These are phyloP conservation scores for Parauchenoglanis punctatus DNA, from an alignment of 2,797 vertebrate species.

Conservation along the genomic window DNA sequence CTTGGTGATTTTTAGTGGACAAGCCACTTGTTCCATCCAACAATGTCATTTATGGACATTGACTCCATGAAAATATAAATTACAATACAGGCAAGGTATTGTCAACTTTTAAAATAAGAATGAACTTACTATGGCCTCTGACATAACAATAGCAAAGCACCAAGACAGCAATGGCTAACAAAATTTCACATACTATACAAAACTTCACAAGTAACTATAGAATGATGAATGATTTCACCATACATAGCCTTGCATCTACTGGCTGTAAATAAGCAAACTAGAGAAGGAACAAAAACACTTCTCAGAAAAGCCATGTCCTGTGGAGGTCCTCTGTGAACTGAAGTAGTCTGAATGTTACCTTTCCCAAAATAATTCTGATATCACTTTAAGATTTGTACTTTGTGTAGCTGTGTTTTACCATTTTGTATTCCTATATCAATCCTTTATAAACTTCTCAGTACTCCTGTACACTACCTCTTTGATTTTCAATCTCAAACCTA, in stretches of 20 bases:
- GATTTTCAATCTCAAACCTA: neutral
- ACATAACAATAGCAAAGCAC: neutral
- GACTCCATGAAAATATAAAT: neutral
- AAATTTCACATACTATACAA: neutral
- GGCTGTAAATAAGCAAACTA: neutral
- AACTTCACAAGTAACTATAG: neutral
- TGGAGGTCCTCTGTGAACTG: neutral
- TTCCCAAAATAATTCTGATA: neutral
- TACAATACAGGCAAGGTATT: neutral
- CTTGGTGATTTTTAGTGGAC: neutral
- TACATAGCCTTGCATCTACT: neutral
- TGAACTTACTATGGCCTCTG: neutral
- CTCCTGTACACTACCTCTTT: neutral
- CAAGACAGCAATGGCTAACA: neutral
- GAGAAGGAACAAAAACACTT: neutral
- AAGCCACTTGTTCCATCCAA: neutral
- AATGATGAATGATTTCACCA: neutral
- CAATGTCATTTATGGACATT: slow-evolving; percentile 5
- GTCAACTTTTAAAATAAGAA: neutral
- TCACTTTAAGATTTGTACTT: neutral
- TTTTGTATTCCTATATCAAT: slow-evolving; percentile 8
- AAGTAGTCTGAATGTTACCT: no score
- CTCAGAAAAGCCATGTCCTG: neutral
- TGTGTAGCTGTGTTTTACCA: neutral
- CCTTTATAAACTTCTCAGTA: neutral